Base-by-base conservation (phyloP, 2,797 vertebrate genomes). In the Kryptopterus vitreolus region DNA sequence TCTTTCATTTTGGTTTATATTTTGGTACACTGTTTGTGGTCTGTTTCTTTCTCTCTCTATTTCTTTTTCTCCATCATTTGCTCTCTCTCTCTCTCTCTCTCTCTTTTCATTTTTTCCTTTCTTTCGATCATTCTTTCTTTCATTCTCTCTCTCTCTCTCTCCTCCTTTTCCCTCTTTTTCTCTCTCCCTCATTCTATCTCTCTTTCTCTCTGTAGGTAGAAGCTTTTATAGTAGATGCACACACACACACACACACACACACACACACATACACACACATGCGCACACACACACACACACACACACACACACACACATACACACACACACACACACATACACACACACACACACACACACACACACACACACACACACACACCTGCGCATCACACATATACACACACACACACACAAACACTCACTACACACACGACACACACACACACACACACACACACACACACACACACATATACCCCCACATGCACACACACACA, bases 221-320 rank as follows among this genome's bases (percentile, higher is more conserved):
- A 91, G 84, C 87, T 87, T 92, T 88, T 91, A 86, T 87, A 82
- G 52, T 73, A 87, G 84, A 85, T 76, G 78, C n/a, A 50, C 80
- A 24, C 57, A 55, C 69, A 31, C 76, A 72, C 62, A 65, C 69
- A 62, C 73, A 57, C 68, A 59, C 52, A 29, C 59, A 77, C 68
- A 46, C 82, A 58, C 57, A 52, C 63, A 65, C 59, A 3, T 48
- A 58, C 9, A 74, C 46, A 57, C 22, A 38, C 35, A 55, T 46
- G 90, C 87, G 87, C 61, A 35, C 61, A 63, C 61, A 63, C 18
- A 63, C 59, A 66, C 33, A 65, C 22, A 57, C n/a, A 80, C 59
- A 55, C 69, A 31, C 76, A 72, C 62, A 65, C 69, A 62, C 73
- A 57, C 68, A 59, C 52, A 29, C 59, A 77, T 61, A 46, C 82